Evolutionary conservation across 2,797 vertebrate genomes (phyloP), one percentile per base, ranked within the genome.

Genomic region (Fistularia commersonii): DNA sequence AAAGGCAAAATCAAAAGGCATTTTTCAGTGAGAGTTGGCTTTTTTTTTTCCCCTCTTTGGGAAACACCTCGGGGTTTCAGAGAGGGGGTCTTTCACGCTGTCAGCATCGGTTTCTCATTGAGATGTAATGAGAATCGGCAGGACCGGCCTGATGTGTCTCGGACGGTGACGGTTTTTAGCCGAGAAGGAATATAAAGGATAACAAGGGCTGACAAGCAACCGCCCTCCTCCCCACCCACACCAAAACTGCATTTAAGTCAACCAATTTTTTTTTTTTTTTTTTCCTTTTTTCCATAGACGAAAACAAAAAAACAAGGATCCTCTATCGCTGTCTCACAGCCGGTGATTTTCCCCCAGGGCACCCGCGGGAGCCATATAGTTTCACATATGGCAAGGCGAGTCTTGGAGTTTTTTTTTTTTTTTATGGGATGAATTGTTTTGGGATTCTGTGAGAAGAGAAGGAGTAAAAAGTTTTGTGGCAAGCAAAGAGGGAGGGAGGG

Each of bases 381-480:
- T 81, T 81, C 70, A 72, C 79, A 82, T 79, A 81, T 84, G 82
- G 76, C 74, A 72, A 70, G 57, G 54, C 40, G 45, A 69, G 72
- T 73, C 76, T 73, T 71, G 23, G 23, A 23, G 2, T 23, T 23
- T 23, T 23, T 23, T 23, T 23, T 23, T 23, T 23, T 23, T 23
- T 23, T 23, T 81, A 87, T 75, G 69, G 61, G 77, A 54, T 57
- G 67, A 79, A 83, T 79, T 77, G 81, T 83, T 87, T 81, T 72
- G 77, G 65, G 79, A 74, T 70, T 60, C 64, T 83, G 69, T 77
- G 79, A 82, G 71, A 82, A 72, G 61, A 79, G 69, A 76, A 63
- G 49, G 69, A 79, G 73, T 76, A 61, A 66, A 82, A 64, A 10
- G 66, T 81, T 74, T 71, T 73, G 79, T 65, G 61, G 69, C 55